phyloP scores from a whole-genome alignment of 2,888 invertebrate species.

The Tenodera sinensis region DNA sequence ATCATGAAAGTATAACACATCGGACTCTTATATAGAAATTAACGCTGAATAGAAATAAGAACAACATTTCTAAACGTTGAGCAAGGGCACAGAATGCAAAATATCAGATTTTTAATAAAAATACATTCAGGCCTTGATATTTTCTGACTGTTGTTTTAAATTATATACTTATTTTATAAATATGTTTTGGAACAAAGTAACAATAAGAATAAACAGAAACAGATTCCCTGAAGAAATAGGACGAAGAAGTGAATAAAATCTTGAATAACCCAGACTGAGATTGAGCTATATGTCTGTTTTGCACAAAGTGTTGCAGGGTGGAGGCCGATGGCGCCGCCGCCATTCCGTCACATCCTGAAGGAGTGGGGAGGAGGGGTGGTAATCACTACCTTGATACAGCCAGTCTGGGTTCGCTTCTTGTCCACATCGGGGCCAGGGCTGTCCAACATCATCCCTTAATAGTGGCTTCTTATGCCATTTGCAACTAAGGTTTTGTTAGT shows the following conservation, averaged over 20 bases:
- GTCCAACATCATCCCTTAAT: neutral
- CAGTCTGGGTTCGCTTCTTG: neutral
- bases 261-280: neutral
- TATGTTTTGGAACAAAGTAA: neutral
- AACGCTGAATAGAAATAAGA: too few species aligned
- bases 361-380: neutral
- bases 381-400: neutral
- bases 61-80: too few species aligned
- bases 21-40: too few species aligned
- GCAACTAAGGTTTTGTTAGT: neutral
- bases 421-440: neutral
- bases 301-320: neutral
- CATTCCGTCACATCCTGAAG: neutral
- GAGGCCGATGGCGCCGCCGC: neutral
- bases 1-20: too few species aligned
- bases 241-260: neutral
- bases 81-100: too few species aligned
- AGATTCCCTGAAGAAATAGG: neutral
- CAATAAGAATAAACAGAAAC: neutral
- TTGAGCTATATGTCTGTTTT: neutral
- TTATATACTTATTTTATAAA: neutral
- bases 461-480: neutral
- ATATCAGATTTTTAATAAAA: too few species aligned
- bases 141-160: too few species aligned
- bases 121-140: too few species aligned